Percentiles rank a stretch among this genome's conserved stretches.
Evolutionary conservation across 1,140 invertebrate species (phyloP).

Genomic region (Choristoneura fumiferana): DNA sequence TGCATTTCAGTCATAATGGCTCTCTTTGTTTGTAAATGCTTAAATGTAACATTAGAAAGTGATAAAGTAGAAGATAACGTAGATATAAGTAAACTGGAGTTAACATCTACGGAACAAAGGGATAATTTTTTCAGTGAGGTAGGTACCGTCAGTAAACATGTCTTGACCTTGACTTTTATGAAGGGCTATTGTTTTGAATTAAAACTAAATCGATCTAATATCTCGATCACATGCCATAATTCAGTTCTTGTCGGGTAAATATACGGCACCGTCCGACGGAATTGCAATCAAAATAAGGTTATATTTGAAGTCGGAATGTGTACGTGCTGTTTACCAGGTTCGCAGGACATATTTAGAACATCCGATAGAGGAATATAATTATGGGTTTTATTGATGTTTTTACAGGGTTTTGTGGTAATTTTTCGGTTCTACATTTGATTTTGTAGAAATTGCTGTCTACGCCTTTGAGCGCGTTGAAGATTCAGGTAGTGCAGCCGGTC

Average conservation of each 20-base stretch:
- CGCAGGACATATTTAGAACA: background rate
- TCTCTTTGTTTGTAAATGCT: constrained; percentile 74
- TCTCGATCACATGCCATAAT: background rate
- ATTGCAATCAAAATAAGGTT: constrained; percentile 8
- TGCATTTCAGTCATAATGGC: constrained; percentile 51
- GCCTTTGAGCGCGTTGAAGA: constrained; percentile 42
- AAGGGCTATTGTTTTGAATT: constrained; percentile 36
- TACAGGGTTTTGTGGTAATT: background rate
- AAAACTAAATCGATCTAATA: constrained; percentile 17
- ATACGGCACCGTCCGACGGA: constrained; percentile 22
- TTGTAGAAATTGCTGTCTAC: constrained; percentile 62
- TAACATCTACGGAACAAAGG: constrained; percentile 74
- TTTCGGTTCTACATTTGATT: constrained; percentile 13
- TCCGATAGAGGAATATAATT: background rate
- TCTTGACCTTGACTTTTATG: constrained; percentile 71
- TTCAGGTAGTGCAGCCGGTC: constrained; percentile 50
- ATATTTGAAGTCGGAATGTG: constrained; percentile 21
- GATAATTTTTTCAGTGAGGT: constrained; percentile 77
- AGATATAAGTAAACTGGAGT: constrained; percentile 67
- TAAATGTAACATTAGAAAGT: constrained; percentile 70
- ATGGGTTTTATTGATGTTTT: background rate
- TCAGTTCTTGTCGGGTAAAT: constrained; percentile 18
- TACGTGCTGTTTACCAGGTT: constrained; percentile 14
- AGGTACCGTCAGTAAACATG: constrained; percentile 64
- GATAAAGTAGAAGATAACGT: constrained; percentile 64